Conservation (phyloP, 2,113 vertebrate genomes). For the Urocynchramus pylzowi region DNA sequence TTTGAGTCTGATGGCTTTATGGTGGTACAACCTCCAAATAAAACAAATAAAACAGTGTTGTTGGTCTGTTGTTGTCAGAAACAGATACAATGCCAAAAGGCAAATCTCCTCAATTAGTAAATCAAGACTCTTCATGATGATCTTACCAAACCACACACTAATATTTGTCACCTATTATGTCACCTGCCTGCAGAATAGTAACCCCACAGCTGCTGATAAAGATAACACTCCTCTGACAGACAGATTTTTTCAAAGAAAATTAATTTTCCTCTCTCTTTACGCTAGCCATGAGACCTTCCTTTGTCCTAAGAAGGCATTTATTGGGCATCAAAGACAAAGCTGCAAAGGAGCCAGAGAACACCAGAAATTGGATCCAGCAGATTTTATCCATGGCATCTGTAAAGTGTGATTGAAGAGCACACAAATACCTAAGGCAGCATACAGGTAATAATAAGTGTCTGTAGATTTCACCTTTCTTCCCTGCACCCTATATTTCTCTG, state of each 20-base stretch:
- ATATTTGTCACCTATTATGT: not conserved
- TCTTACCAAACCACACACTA: not conserved
- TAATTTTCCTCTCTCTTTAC: rapidly evolving
- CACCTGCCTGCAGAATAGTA: not conserved
- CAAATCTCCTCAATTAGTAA: not conserved
- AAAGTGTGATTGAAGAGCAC: not conserved
- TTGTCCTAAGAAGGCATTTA: not conserved
- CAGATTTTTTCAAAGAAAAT: not conserved
- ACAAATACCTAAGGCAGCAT: not conserved
- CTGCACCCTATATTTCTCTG: not conserved
- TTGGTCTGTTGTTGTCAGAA: not conserved
- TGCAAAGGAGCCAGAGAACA: not conserved
- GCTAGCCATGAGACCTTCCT: not conserved
- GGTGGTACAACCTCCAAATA: not conserved
- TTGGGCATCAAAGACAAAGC: not conserved
- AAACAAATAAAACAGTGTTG: not conserved
- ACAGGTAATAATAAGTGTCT: not conserved
- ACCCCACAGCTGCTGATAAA: not conserved
- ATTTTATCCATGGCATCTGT: not conserved
- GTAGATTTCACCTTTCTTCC: not conserved
- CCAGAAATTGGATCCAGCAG: not conserved
- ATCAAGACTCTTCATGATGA: not conserved
- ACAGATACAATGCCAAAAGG: not conserved
- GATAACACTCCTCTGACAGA: not conserved
- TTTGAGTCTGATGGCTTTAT: not conserved